Percentiles rank a stretch among this genome's conserved stretches.
phyloP scores from a whole-genome alignment of 2,113 vertebrate species.

The Thunnus thynnus region DNA sequence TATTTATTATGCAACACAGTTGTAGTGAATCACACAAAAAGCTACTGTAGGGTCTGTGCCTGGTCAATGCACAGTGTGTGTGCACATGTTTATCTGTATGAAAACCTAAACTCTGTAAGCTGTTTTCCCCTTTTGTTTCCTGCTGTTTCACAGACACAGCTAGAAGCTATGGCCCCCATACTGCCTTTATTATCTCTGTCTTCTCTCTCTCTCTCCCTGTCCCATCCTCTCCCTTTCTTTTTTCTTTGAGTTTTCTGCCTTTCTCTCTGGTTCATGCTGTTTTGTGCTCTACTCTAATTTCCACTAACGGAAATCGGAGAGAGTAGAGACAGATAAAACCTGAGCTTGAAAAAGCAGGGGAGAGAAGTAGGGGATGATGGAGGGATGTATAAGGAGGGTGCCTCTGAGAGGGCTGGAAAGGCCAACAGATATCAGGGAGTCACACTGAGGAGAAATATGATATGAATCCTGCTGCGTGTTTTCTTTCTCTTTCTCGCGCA shows the following conservation, averaged over 20 bases:
- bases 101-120: slow-evolving; percentile 54
- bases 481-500: not conserved
- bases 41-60: not conserved
- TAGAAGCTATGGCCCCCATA: slow-evolving; percentile 57
- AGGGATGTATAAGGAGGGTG: slow-evolving; percentile 56
- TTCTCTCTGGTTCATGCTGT: slow-evolving; percentile 45
- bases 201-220: slow-evolving; percentile 35
- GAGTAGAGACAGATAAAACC: slow-evolving; percentile 54
- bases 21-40: slow-evolving; percentile 14
- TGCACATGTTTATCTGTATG: slow-evolving; percentile 46
- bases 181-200: slow-evolving; percentile 64
- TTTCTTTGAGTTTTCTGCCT: not conserved
- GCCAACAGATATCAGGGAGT: slow-evolving; percentile 58
- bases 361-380: slow-evolving; percentile 45
- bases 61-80: slow-evolving; percentile 22
- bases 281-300: slow-evolving; percentile 60
- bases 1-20: slow-evolving; percentile 31
- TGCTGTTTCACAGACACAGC: slow-evolving; percentile 66
- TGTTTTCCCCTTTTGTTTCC: slow-evolving; percentile 67
- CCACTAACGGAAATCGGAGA: slow-evolving; percentile 53
- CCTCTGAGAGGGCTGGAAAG: slow-evolving; percentile 54
- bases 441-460: slow-evolving; percentile 63
- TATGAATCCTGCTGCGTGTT: slow-evolving; percentile 52
- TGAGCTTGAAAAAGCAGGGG: slow-evolving; percentile 50
- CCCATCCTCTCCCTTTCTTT: slow-evolving; percentile 32